Evolutionary conservation across 92 coral and sea anemone genomes (phyloP), one percentile per base, ranked within the genome.

Genomic region (Epizoanthus rinbou): DNA sequence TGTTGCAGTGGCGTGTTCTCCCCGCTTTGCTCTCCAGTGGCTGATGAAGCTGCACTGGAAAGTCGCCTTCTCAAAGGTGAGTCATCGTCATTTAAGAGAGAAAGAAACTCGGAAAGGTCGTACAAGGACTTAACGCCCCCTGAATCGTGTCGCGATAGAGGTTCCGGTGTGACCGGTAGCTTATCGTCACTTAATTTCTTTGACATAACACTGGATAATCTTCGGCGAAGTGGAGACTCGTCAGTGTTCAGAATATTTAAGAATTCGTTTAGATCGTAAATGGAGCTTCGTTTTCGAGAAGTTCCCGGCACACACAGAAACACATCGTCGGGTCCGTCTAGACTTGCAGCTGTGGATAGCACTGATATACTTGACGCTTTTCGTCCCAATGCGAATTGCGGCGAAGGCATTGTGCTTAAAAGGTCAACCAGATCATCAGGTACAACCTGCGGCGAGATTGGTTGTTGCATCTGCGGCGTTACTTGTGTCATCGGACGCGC

Each of bases 91-190:
- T 93, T 91, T 2, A 91, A 76, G 39, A 91, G 70, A n/a, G 88
- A 76, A 43, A 93, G 87, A 87, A 93, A 93, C 70, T 93, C 98
- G 0, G 91, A 90, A 3, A 93, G 93, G 76, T 93, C 95, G 18
- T 82, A 91, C 11, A 93, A 84, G 6, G 98, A 89, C 43, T 84
- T 75, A 18, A 47, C 82, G 24, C 95, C 95, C 1, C 91, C 93
- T 2, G 98, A 91, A 69, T 93, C 98, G 7, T 91, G 94, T 11
- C 98, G 94, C 6, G 95, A 81, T 4, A 88, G 75, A 14, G 89
- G 88, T 3, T 65, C 82, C 2, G 98, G 95, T 24, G 88, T 73
- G 35, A 75, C 60, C 1, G 81, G 65, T 8, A 23, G 28, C 8
- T 21, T 63, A 47, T 59, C 79, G 9, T 80, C 63, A 53, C 60